phyloP scores from a whole-genome alignment of 2,113 vertebrate genomes.

The Periophthalmus modestus region DNA sequence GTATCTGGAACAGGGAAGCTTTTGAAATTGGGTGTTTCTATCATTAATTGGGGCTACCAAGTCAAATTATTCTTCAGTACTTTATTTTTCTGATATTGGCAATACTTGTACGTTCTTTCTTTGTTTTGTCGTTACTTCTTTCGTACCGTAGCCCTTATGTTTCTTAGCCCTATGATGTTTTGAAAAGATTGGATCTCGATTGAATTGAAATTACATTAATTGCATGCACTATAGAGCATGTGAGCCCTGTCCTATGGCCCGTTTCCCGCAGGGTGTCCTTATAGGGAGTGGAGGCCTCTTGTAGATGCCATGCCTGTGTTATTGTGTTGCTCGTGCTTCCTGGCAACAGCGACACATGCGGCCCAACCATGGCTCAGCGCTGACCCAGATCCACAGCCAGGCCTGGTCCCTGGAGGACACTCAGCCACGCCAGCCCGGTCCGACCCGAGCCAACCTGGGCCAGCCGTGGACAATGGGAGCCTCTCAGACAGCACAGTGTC shows the following conservation, averaged over 20 bases:
- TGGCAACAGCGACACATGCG: slow-evolving; percentile 10
- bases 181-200: too few relatives aligned
- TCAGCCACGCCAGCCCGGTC: not conserved
- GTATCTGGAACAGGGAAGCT: too few relatives aligned
- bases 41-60: too few relatives aligned
- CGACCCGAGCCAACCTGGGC: not conserved
- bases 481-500: not conserved
- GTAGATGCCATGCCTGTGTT: slow-evolving; percentile 4
- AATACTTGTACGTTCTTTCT: too few relatives aligned
- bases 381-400: slow-evolving; percentile 6
- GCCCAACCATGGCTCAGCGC: not conserved
- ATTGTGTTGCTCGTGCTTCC: slow-evolving; percentile 5
- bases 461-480: slow-evolving; percentile 2
- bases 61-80: too few relatives aligned
- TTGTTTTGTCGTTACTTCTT: too few relatives aligned
- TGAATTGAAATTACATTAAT: too few relatives aligned
- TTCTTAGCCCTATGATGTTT: too few relatives aligned
- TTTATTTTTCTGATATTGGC: too few relatives aligned
- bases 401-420: not conserved
- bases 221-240: not conserved
- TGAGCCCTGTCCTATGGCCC: not conserved
- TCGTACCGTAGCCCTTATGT: too few relatives aligned
- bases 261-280: not conserved
- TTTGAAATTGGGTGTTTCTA: too few relatives aligned
- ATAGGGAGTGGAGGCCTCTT: not conserved